Evolutionary conservation across 64 coral and sea anemone genomes (phyloP).

Genomic region (Platygyra sinensis): DNA sequence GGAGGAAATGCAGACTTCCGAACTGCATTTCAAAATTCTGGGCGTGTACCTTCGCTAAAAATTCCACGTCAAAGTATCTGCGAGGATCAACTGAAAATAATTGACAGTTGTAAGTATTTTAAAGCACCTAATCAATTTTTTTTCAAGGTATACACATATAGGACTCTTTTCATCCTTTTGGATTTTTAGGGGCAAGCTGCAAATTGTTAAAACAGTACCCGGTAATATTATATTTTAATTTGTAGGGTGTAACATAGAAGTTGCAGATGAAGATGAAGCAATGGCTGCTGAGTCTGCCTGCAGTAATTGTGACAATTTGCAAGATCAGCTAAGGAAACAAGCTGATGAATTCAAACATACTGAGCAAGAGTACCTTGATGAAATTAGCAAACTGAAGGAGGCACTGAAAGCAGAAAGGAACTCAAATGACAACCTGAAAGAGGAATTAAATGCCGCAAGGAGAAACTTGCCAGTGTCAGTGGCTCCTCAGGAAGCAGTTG

Average conservation of each 20-base stretch:
- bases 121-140: neutral
- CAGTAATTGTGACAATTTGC: neutral
- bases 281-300: neutral
- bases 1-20: neutral
- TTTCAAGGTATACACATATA: neutral
- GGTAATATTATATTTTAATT: too few relatives aligned
- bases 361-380: neutral
- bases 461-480: conserved; percentile 2
- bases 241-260: neutral
- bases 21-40: neutral
- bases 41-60: neutral
- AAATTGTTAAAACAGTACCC: too few relatives aligned
- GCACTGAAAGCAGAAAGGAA: neutral
- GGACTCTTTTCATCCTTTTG: neutral
- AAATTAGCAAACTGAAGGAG: neutral
- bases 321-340: neutral
- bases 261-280: neutral
- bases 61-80: neutral
- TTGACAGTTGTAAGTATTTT: too few relatives aligned
- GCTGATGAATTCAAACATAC: neutral
- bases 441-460: neutral
- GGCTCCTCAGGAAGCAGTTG: neutral
- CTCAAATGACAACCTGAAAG: neutral
- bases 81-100: neutral
- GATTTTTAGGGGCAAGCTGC: neutral